Conservation (phyloP, 2,113 vertebrate genomes). For the Marmota monax region DNA sequence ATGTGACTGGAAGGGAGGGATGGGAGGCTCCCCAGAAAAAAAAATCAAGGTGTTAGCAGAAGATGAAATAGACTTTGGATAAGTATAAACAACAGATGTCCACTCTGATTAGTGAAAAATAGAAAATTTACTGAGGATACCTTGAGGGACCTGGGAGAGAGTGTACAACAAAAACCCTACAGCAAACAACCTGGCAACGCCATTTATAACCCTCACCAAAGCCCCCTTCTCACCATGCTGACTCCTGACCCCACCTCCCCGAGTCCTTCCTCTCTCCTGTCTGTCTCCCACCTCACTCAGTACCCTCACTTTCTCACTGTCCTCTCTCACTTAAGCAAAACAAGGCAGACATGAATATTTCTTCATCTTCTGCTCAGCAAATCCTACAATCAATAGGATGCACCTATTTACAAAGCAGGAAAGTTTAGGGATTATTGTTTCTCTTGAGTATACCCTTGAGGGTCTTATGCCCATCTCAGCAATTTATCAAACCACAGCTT, state of each 20-base stretch:
- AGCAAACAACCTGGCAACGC: not conserved
- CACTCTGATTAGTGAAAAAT: conserved; percentile 45
- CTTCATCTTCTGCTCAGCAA: conserved; percentile 16
- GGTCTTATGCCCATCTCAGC: not conserved
- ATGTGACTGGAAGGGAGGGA: not conserved
- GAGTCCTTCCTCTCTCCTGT: not conserved
- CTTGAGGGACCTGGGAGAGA: conserved; percentile 1
- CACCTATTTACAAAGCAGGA: not conserved
- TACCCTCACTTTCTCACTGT: not conserved
- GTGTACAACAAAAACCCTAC: not conserved
- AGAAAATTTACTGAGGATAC: conserved; percentile 31
- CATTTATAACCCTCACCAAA: too few species aligned
- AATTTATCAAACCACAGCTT: conserved; percentile 42
- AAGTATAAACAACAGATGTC: conserved; percentile 37
- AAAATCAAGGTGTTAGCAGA: conserved; percentile 58
- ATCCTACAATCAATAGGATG: not conserved
- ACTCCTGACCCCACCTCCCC: too few species aligned
- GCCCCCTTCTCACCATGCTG: not conserved
- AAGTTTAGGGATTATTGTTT: not conserved
- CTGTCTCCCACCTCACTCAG: not conserved
- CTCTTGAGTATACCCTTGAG: not conserved
- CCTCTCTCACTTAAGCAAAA: not conserved
- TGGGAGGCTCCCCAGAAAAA: not conserved
- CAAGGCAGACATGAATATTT: not conserved
- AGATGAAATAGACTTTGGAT: conserved; percentile 19